Evolutionary conservation across 2,888 invertebrate species (phyloP), one percentile per base, ranked within the genome.

Genomic region (Myathropa florea): DNA sequence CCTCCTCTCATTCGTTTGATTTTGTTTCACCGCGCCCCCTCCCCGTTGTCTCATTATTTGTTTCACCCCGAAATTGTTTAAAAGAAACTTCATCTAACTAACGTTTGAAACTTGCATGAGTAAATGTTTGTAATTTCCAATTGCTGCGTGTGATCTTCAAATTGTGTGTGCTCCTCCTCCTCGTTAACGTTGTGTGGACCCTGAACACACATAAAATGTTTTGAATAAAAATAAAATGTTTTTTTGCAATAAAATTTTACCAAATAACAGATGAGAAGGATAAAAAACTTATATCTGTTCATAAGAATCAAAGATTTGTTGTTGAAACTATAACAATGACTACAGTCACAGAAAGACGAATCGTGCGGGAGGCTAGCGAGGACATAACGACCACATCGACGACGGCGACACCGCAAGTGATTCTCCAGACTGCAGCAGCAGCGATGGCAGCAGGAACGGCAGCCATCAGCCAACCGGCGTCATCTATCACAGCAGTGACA

Each of bases 271-370:
- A 88, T 88, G 89, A 86, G 88, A 84, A 83, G 89, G 89, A 88
- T 7, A 46, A 46, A 83, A 89, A 89, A 89, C 83, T 88, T 87
- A 86, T 88, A 88, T 89, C 89, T 88, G 88, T 89, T 89, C 89
- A 91, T 89, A 92, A 91, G 89, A 91, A 91, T 91, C 91, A 92
- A 90, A 89, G 92, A 91, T 91, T 91, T 91, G 94, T 95, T 91
- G 94, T 95, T 91, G 95, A 95, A 92, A 95, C 95, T 88, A 94
- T 95, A 91, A 95, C 95, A 89, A 94, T 95, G 95, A 95, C 95
- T 89, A 95, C 95, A 88, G 94, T 95, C 88, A 95, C 95, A 89
- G 95, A 95, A 91, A 94, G 94, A 83, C 94, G 95, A 77, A 94
- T 95, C 88, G 94, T 95, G 72, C 92, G 92, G 30, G 92, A 92